Evolutionary conservation across 2,113 vertebrate genomes (phyloP).

Genomic region (Coracopsis vasa): DNA sequence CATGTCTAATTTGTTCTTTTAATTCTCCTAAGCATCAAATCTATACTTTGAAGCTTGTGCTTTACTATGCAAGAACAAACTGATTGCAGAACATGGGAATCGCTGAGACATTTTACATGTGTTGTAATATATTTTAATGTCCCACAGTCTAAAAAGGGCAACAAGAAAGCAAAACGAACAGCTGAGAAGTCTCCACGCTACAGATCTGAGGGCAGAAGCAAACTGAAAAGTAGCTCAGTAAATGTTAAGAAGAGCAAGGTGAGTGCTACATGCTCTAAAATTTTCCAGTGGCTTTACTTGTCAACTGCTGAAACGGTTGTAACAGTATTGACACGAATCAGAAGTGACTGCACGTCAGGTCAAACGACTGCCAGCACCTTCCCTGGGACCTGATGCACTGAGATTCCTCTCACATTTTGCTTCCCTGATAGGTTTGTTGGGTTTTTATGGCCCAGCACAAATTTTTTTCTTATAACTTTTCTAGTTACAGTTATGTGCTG

Average conservation of each 20-base stretch:
- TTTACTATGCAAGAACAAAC: neutral
- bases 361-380: rapidly evolving
- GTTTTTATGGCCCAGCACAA: neutral
- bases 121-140: neutral
- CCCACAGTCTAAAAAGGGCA: constrained; percentile 32
- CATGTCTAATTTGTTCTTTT: neutral
- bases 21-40: neutral
- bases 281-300: neutral
- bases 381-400: rapidly evolving
- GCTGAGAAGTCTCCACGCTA: neutral
- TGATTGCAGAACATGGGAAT: neutral
- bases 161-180: neutral
- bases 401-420: neutral
- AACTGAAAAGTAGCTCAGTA: neutral
- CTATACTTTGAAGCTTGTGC: neutral
- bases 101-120: neutral
- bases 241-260: constrained; percentile 38
- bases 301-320: neutral
- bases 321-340: rapidly evolving
- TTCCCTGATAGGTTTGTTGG: neutral
- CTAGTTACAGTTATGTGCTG: neutral
- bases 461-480: neutral
- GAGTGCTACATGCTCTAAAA: neutral
- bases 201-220: neutral
- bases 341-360: rapidly evolving